Base-by-base conservation (phyloP, 1,140 invertebrate species). In the Sarcophaga bullata region DNA sequence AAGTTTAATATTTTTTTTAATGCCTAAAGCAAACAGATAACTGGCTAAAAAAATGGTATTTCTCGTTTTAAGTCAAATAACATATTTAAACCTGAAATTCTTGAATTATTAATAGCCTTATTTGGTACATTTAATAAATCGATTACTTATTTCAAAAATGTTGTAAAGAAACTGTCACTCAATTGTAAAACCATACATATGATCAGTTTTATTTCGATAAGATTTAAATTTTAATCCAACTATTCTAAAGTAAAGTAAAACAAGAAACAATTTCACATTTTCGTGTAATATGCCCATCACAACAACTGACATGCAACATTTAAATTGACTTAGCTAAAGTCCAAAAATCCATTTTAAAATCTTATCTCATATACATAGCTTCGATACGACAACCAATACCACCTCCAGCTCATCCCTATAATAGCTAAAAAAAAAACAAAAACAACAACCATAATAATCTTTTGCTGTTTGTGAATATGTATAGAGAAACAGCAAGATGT, bases 261-360 rank as follows among this genome's bases (percentile, higher is more conserved):
- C 19, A 7, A 19, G 9, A 19, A 8, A 68, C n/a, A 68, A 68
- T 10, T 37, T 37, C 4, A n/a, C 11, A 62, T 15, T 11, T 19
- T 25, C 62, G 19, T 68, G 62, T 68, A 19, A 68, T 19, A 8
- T 68, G 62, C 17, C 62, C 19, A 68, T 68, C 62, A 68, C 8
- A 68, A n/a, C n/a, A 68, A 25, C 62, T 68, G 62, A 68, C 62
- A 68, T 19, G 9, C 19, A 68, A 68, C 62, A 68, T n/a, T 19
- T 25, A 68, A 68, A 25, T 68, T 8, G 62, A 68, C 62, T 68
- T 68, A 68, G 6, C n/a, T 58, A 58, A 13, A 58, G 15, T 58
- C n/a, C 6, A 25, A 68, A 37, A 37, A 37, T 37, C 25, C 25
- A 37, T 37, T 37, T 37, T 37, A 37, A 37, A 37, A 37, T 37